Evolutionary conservation across 92 coral and sea anemone species (phyloP), one percentile per base, ranked within the genome.

Genomic region (Desmophyllum pertusum): DNA sequence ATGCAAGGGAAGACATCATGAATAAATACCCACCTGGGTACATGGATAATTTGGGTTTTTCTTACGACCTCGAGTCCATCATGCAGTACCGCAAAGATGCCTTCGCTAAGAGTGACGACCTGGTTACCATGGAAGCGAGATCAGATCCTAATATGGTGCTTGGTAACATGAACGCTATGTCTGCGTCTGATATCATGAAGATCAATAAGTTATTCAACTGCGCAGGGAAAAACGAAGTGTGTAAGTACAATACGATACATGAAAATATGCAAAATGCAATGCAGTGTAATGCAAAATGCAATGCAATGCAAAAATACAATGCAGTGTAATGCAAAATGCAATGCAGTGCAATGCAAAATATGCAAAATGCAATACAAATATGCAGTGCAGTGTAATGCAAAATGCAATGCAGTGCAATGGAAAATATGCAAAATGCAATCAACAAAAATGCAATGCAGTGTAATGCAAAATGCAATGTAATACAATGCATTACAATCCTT

Each of bases 41-140:
- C 13, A 52, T 52, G 80, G 80, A 76, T 7, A 76, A 52, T 57
- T 37, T 31, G 48, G 80, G 80, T 9, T 37, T 76, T 55, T 2
- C 45, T 35, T 76, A 52, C 62, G 80, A 76, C 48, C 31, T 76
- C 29, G 5, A 76, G 13, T 53, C 80, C 50, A 76, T 76, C 48
- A 52, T 76, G 68, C 80, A 52, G 17, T 57, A 76, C 68, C 3
- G 64, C 17, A 76, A 55, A 51, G 19, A 15, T 21, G 31, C 43
- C 5, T 52, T 52, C 33, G 80, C 68, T 25, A 76, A 76, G 39
- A 0, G 11, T 19, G 6, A 23, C 11, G 35, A 31, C 17, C 36
- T 76, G 46, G 66, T 76, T 8, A 76, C 80, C 48, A 76, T 76
- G 80, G 68, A 76, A 52, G 80, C 80, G 38, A 52, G 33, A 50